Evolutionary conservation across 2,888 invertebrate species (phyloP).

Genomic region (Bursaphelenchus okinawaensis): DNA sequence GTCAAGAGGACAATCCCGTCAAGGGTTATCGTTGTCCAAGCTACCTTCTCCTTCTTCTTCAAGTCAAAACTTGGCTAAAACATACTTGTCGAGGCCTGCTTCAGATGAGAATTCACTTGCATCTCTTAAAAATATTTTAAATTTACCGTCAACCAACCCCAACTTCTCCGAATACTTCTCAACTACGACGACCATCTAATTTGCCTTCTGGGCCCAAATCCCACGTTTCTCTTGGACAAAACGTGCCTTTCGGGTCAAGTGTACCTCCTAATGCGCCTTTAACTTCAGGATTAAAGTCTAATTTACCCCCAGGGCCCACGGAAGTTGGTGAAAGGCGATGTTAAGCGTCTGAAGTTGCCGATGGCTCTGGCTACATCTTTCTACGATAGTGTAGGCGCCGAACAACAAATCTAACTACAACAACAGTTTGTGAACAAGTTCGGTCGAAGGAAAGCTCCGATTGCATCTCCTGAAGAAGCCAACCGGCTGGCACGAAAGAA

Average conservation of each 20-base stretch:
- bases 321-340: no score
- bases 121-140: no score
- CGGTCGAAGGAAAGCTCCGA: neutral
- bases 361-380: neutral
- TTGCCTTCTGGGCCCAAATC: neutral
- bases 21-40: neutral
- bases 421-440: constrained; percentile 1
- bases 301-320: no score
- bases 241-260: no score
- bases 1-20: neutral
- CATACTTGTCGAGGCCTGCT: no score
- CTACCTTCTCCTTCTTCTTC: neutral
- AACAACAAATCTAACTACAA: neutral
- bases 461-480: constrained; percentile 4
- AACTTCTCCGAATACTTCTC: neutral
- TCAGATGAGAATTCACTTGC: no score
- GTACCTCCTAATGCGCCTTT: no score
- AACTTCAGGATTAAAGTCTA: no score
- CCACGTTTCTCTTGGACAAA: no score
- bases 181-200: neutral
- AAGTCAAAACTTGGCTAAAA: no score
- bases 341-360: neutral
- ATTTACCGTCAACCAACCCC: neutral
- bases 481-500: constrained; percentile 22
- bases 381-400: constrained; percentile 6